These are phyloP conservation scores for Platysternon megacephalum DNA, from an alignment of 2,113 vertebrate species.

Conservation along the genomic window DNA sequence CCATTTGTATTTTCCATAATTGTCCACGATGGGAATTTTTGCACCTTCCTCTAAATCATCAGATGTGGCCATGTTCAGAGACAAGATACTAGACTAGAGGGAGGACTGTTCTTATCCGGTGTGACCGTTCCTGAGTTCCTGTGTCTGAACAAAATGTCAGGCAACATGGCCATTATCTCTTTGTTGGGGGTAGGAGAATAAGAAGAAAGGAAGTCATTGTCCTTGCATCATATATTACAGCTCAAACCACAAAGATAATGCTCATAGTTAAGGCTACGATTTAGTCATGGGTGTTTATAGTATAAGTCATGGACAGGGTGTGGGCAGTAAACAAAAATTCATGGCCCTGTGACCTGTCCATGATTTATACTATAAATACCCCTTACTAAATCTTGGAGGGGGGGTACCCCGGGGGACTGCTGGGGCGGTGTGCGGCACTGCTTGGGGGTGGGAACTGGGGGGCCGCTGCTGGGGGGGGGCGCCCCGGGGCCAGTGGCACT, in stretches of 20 bases:
- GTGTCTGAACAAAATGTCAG: not conserved
- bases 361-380: no score
- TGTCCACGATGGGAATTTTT: not conserved
- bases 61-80: not conserved
- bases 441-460: no score
- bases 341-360: no score
- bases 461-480: no score
- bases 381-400: no score
- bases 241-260: not conserved
- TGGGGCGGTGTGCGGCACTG: no score
- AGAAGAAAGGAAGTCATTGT: not conserved
- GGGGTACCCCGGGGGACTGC: no score
- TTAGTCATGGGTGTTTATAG: no score
- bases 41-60: not conserved
- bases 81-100: not conserved
- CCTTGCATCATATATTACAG: fast-evolving
- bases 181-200: not conserved
- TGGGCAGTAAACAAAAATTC: no score
- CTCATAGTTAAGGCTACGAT: not conserved
- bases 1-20: not conserved
- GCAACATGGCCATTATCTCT: not conserved
- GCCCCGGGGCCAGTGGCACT: no score
- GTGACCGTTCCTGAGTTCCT: not conserved
- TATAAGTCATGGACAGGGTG: no score
- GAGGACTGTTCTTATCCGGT: not conserved